Base-by-base conservation (phyloP, 2,113 vertebrate genomes). In the Athene noctua region DNA sequence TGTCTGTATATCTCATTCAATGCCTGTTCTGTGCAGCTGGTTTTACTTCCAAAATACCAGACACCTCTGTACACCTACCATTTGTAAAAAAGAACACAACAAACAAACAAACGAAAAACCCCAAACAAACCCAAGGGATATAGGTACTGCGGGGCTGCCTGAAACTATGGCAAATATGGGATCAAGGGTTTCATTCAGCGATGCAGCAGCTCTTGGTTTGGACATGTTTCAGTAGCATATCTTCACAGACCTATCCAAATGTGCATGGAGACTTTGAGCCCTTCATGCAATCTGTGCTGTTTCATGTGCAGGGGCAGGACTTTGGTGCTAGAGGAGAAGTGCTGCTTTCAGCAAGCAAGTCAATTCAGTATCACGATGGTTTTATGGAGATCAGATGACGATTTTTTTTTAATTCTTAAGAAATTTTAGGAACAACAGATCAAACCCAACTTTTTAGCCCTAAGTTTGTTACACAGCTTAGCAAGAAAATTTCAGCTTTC, bases 211-310 rank as follows among this genome's bases (percentile, higher is more conserved):
- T 51, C 30, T 83, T 79, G 59, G 18, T 11, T 21, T 30, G 47
- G n/a, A 16, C 12, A 14, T 51, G 27, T 57, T 59, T 67, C 0
- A 0, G 52, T 10, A 21, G 13, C 1, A 0, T 66, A 40, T 77
- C 17, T 42, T 20, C 47, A 34, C 25, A 61, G n/a, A 78, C 36
- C 46, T 25, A 14, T 10, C 23, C 36, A 40, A 87, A 67, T 3
- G 9, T 38, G 26, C 67, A 68, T 3, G 11, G 26, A 36, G 40
- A 36, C 13, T 32, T 55, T 5, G 12, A 79, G 67, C 4, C 1
- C 1, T 30, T 52, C 55, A 8, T 7, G 30, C 30, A 29, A 23
- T 10, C 62, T 49, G 13, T 38, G 38, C 61, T 59, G 10, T 47
- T 86, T 54, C 11, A 16, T 10, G 73, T 66, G 15, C 19, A 59